These are phyloP conservation scores for Ochotona princeps DNA, from an alignment of 2,113 vertebrate genomes.

Conservation along the genomic window DNA sequence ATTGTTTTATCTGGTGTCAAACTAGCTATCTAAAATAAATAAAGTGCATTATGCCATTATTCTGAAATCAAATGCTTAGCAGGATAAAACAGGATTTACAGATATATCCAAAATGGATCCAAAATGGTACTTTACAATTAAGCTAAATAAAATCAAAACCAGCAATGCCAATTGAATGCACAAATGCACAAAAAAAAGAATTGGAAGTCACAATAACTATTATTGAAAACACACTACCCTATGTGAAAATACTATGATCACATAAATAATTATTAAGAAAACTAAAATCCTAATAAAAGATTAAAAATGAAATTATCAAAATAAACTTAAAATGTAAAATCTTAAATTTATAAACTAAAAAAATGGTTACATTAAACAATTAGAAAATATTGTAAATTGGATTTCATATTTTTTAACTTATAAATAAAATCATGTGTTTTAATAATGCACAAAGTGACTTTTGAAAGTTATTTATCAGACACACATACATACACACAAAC, in stretches of 20 bases:
- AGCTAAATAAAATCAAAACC: background rate
- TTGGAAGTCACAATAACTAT: background rate
- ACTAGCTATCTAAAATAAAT: background rate
- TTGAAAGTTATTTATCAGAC: no score
- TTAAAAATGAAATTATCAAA: background rate
- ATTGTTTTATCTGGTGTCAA: background rate
- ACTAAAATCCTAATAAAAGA: background rate
- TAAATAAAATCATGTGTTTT: background rate
- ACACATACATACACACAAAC: no score
- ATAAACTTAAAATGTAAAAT: background rate
- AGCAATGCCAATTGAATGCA: background rate
- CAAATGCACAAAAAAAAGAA: slow-evolving; percentile 10
- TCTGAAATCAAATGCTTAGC: background rate
- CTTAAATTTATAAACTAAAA: background rate
- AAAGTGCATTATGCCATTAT: background rate
- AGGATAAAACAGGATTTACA: background rate
- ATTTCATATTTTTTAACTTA: background rate
- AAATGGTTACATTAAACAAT: background rate
- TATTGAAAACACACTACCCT: background rate
- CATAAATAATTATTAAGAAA: background rate
- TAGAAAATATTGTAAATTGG: background rate
- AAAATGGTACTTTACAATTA: background rate
- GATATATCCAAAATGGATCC: no score
- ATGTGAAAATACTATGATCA: background rate
- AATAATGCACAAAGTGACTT: background rate